These are phyloP conservation scores for Okamejei kenojei DNA, from an alignment of 2,797 vertebrate species.

Conservation along the genomic window DNA sequence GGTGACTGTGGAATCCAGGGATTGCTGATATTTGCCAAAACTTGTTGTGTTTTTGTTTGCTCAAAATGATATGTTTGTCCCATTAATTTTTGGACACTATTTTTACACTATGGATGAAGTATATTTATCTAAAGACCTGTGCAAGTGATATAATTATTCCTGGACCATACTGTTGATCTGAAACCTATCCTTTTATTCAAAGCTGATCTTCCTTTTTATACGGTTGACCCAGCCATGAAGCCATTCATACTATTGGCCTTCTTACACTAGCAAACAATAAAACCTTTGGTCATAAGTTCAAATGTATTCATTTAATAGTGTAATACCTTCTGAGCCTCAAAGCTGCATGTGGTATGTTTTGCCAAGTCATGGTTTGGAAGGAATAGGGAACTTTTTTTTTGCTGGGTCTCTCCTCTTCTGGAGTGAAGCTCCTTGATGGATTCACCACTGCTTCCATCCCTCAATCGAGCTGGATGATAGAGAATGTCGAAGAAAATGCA, in stretches of 20 bases:
- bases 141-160: neutral
- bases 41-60: neutral
- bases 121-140: neutral
- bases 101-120: neutral
- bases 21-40: neutral
- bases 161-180: neutral
- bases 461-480: neutral
- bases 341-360: neutral
- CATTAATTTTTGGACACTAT: neutral
- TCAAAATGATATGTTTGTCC: conserved; percentile 4
- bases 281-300: neutral
- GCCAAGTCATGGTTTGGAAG: neutral
- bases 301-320: neutral
- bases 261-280: neutral
- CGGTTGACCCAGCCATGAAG: neutral
- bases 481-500: neutral
- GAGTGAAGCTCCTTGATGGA: neutral
- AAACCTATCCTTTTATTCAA: neutral
- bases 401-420: neutral
- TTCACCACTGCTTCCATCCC: neutral
- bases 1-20: neutral
- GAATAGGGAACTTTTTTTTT: neutral
- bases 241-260: neutral
- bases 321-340: neutral
- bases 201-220: neutral